These are phyloP conservation scores for Thunnus albacares DNA, from an alignment of 2,797 vertebrate genomes.

Conservation along the genomic window DNA sequence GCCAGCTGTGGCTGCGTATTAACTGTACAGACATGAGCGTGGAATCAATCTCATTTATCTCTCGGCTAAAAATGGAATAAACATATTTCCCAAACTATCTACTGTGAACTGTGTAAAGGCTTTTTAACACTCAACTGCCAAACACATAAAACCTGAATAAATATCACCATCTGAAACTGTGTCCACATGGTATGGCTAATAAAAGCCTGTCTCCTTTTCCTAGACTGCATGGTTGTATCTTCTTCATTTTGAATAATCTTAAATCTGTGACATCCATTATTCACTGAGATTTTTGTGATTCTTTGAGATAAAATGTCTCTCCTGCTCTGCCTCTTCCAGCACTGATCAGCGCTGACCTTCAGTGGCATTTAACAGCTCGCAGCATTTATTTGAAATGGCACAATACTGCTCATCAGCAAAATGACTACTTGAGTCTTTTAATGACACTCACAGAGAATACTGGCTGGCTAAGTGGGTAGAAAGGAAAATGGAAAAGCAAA, in stretches of 20 bases:
- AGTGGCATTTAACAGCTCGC: constrained; percentile 18
- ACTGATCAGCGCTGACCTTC: constrained; percentile 31
- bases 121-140: not conserved
- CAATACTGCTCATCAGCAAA: constrained; percentile 34
- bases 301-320: constrained; percentile 14
- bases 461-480: not conserved
- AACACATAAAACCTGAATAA: not conserved
- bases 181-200: not conserved
- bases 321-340: constrained; percentile 3
- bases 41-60: too few species aligned
- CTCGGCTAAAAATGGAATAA: too few species aligned
- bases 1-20: too few species aligned
- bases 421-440: constrained; percentile 13
- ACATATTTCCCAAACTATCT: too few species aligned
- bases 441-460: constrained; percentile 24
- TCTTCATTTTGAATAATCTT: not conserved
- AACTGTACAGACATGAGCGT: too few species aligned
- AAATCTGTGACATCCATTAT: not conserved
- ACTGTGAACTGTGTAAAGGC: too few species aligned
- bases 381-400: constrained; percentile 30
- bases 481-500: not conserved
- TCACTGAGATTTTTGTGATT: constrained; percentile 1
- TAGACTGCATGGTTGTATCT: not conserved
- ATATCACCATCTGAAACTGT: not conserved
- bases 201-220: not conserved